These are phyloP conservation scores for Dryococelus australis DNA, from an alignment of 2,888 invertebrate genomes.

Conservation along the genomic window DNA sequence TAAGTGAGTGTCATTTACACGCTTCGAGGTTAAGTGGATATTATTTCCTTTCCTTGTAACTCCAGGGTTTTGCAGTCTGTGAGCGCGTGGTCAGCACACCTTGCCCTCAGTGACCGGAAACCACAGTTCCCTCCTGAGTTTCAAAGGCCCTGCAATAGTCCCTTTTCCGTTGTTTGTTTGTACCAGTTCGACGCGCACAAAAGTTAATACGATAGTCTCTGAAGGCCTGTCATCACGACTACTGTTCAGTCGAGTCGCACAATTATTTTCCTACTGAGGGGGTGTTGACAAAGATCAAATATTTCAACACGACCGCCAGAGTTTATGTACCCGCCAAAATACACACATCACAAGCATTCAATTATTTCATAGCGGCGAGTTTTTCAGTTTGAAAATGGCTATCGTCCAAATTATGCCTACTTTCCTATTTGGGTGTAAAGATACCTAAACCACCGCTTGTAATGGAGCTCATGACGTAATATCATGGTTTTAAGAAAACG, in stretches of 20 bases:
- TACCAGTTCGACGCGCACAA: no score
- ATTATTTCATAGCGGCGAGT: not conserved
- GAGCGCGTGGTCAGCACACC: not conserved
- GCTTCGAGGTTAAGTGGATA: not conserved
- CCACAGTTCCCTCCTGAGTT: no score
- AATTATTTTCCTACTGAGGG: not conserved
- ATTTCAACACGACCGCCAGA: constrained; percentile 1
- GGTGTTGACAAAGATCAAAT: not conserved
- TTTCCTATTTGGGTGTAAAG: no score
- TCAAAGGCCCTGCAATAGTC: no score
- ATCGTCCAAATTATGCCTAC: no score
- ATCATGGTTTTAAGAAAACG: no score
- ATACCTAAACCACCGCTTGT: no score
- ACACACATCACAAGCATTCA: not conserved
- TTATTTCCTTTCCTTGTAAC: not conserved
- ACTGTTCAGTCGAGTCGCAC: not conserved
- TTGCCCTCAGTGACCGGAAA: no score
- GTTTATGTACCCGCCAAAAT: not conserved
- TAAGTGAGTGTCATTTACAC: not conserved
- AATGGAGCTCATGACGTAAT: no score
- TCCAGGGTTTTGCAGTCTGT: not conserved
- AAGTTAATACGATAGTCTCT: no score
- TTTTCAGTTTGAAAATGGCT: no score
- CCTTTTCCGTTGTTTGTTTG: no score
- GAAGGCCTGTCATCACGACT: not conserved